phyloP scores from a whole-genome alignment of 1,140 invertebrate genomes.

The Diabrotica virgifera region DNA sequence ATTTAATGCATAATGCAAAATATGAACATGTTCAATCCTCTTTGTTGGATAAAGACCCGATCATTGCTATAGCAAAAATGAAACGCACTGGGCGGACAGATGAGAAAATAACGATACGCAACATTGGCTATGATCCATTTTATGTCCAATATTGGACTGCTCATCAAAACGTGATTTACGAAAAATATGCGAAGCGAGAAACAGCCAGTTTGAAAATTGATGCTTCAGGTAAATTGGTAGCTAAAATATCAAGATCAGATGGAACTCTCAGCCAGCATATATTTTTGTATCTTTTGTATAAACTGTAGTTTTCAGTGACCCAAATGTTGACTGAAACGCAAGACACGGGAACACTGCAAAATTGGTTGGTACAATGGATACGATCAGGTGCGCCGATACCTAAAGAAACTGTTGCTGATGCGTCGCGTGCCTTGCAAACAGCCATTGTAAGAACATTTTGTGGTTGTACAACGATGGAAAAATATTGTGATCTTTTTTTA shows the following conservation, averaged over 20 bases:
- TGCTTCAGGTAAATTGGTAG: conserved; percentile 5
- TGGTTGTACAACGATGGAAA: neutral
- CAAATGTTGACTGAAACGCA: conserved; percentile 15
- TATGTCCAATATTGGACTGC: conserved; percentile 20
- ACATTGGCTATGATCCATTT: conserved; percentile 21
- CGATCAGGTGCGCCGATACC: conserved; percentile 11
- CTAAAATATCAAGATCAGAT: conserved; percentile 4
- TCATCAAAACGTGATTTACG: conserved; percentile 13
- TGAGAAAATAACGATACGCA: too few relatives aligned
- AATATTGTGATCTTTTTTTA: too few relatives aligned
- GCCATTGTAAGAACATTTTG: neutral
- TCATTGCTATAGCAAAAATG: too few relatives aligned
- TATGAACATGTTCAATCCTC: too few relatives aligned
- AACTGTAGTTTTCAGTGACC: neutral
- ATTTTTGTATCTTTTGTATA: conserved; percentile 13
- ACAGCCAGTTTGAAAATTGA: conserved; percentile 5
- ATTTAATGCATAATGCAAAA: too few relatives aligned
- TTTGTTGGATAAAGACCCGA: too few relatives aligned
- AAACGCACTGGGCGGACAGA: too few relatives aligned
- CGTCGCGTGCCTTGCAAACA: conserved; percentile 1
- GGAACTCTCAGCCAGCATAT: conserved; percentile 12
- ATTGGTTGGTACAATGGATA: conserved; percentile 14
- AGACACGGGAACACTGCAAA: conserved; percentile 10
- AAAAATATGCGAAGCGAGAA: conserved; percentile 11
- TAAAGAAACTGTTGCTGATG: conserved; percentile 13